Evolutionary conservation across 2,113 vertebrate species (phyloP).

Genomic region (Hepsetus odoe): DNA sequence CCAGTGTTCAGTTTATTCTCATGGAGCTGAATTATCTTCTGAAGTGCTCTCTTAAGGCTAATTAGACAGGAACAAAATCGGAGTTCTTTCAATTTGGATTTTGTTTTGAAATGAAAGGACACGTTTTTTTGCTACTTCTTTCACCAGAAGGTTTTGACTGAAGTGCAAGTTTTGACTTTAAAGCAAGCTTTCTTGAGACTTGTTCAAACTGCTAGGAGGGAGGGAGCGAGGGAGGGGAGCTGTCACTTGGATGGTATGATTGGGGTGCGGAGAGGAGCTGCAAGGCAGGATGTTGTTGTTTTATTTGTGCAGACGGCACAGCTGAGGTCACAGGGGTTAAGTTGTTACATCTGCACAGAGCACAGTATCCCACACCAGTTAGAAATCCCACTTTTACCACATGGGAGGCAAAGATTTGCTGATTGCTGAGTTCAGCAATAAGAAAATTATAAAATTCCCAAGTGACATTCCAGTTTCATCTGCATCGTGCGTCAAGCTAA

Average conservation of each 20-base stretch:
- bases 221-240: conserved; percentile 69
- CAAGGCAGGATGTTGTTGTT: conserved; percentile 76
- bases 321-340: conserved; percentile 74
- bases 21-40: background rate
- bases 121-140: background rate
- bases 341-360: conserved; percentile 73
- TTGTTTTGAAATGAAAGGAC: background rate
- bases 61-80: background rate
- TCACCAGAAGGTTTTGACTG: background rate
- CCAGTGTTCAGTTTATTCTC: background rate
- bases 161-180: conserved; percentile 19
- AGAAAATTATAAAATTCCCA: background rate
- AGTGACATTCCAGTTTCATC: background rate
- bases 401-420: background rate
- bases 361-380: conserved; percentile 61
- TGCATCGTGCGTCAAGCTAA: background rate
- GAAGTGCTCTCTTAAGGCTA: background rate
- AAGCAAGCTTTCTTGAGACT: conserved; percentile 1
- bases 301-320: conserved; percentile 75
- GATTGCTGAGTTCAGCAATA: background rate
- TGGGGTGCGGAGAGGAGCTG: conserved; percentile 49
- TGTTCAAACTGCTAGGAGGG: conserved; percentile 55
- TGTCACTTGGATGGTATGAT: conserved; percentile 59
- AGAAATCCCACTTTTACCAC: conserved; percentile 23
- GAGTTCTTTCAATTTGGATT: background rate